Conservation (phyloP, 2,113 vertebrate genomes). For the Oreamnos americanus region DNA sequence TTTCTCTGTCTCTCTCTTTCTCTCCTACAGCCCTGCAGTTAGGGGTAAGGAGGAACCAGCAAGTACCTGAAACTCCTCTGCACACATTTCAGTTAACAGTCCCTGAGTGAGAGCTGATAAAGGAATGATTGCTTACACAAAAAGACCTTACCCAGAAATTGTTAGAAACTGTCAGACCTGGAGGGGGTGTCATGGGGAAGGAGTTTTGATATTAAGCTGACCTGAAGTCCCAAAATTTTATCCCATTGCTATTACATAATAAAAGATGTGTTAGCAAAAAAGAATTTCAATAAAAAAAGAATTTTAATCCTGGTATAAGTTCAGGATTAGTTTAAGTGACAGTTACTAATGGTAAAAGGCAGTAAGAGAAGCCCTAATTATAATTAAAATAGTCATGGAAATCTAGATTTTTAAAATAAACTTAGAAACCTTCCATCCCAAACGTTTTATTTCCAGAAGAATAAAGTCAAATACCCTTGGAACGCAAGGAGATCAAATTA, state of each 20-base stretch:
- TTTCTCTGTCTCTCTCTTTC: background rate
- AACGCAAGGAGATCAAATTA: background rate
- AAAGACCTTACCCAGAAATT: background rate
- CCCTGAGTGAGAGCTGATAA: background rate
- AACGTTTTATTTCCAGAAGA: background rate
- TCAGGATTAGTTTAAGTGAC: background rate
- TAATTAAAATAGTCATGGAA: background rate
- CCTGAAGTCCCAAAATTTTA: background rate
- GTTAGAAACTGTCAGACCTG: background rate
- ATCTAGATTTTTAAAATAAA: background rate
- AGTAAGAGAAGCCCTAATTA: background rate
- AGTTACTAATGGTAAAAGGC: background rate
- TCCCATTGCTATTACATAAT: background rate
- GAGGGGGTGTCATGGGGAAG: background rate
- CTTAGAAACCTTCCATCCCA: background rate
- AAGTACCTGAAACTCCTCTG: background rate
- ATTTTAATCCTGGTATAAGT: background rate
- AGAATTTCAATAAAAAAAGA: background rate
- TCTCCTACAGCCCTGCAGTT: background rate
- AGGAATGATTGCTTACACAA: background rate
- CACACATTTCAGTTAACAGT: background rate
- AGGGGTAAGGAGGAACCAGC: background rate
- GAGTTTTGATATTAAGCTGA: background rate
- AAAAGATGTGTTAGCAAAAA: background rate
- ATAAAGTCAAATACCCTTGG: background rate